Evolutionary conservation across 2,113 vertebrate species (phyloP).

Genomic region (Sapajus apella): DNA sequence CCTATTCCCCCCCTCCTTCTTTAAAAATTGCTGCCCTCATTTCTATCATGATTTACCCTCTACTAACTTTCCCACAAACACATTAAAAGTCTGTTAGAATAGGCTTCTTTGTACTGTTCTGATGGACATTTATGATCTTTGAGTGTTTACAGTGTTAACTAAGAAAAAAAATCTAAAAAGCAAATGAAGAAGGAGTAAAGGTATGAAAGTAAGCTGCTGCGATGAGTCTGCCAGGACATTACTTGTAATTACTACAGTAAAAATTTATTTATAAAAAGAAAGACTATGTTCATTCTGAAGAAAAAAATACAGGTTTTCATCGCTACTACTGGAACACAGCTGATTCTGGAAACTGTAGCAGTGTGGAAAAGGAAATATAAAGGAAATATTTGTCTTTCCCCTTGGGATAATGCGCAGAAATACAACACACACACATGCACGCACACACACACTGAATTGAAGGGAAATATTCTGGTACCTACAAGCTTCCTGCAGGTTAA

Average conservation of each 20-base stretch:
- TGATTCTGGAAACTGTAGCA: not conserved
- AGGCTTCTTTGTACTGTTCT: not conserved
- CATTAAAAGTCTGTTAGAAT: not conserved
- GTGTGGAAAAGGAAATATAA: not conserved
- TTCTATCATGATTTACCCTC: not conserved
- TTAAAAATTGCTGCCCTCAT: not conserved
- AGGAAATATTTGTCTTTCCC: not conserved
- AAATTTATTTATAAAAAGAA: not conserved
- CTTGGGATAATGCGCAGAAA: not conserved
- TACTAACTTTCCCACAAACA: not conserved
- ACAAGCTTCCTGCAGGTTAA: not conserved
- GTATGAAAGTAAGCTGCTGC: not conserved
- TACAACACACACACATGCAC: not conserved
- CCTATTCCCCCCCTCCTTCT: too few relatives aligned
- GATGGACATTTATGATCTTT: not conserved
- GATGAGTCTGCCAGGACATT: not conserved
- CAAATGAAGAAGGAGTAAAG: not conserved
- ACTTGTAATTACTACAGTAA: not conserved
- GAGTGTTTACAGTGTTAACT: not conserved
- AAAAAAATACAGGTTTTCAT: not conserved
- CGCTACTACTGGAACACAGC: not conserved
- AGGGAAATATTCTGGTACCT: not conserved
- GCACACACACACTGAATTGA: not conserved
- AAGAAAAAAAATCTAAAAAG: not conserved
- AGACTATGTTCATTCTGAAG: not conserved